phyloP scores from a whole-genome alignment of 2,888 invertebrate species.

The Odontothrips loti region DNA sequence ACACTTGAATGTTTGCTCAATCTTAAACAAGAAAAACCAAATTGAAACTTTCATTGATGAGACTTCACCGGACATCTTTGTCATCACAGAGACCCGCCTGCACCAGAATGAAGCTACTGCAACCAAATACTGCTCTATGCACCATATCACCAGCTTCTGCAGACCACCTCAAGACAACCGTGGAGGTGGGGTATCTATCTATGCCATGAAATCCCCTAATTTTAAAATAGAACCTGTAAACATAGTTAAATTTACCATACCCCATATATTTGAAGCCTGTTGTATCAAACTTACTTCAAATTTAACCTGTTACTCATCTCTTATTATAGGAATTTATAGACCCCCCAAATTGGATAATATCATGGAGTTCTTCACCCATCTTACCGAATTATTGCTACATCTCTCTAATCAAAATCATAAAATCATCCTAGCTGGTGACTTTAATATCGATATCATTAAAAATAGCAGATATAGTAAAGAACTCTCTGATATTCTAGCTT shows the following conservation, averaged over 20 bases:
- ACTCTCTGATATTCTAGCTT: background rate
- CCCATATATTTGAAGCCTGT: too few relatives aligned
- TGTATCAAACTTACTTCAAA: too few relatives aligned
- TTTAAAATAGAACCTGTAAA: background rate
- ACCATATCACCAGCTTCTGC: background rate
- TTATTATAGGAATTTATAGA: too few relatives aligned
- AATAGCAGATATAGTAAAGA: too few relatives aligned
- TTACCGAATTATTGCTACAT: too few relatives aligned
- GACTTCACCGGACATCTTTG: background rate
- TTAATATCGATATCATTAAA: too few relatives aligned
- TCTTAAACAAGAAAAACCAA: background rate
- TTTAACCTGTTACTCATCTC: too few relatives aligned
- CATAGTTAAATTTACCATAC: too few relatives aligned
- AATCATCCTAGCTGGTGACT: too few relatives aligned
- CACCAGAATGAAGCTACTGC: background rate
- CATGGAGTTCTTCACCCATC: too few relatives aligned
- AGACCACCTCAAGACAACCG: background rate
- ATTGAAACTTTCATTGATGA: background rate
- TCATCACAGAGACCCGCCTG: background rate
- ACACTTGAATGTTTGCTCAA: background rate
- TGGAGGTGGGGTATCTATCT: background rate
- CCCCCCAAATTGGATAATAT: too few relatives aligned
- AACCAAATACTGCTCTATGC: background rate
- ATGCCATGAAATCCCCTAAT: background rate
- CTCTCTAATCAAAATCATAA: too few relatives aligned